These are phyloP conservation scores for Acanthiza pusilla DNA, from an alignment of 2,797 vertebrate genomes.

Conservation along the genomic window DNA sequence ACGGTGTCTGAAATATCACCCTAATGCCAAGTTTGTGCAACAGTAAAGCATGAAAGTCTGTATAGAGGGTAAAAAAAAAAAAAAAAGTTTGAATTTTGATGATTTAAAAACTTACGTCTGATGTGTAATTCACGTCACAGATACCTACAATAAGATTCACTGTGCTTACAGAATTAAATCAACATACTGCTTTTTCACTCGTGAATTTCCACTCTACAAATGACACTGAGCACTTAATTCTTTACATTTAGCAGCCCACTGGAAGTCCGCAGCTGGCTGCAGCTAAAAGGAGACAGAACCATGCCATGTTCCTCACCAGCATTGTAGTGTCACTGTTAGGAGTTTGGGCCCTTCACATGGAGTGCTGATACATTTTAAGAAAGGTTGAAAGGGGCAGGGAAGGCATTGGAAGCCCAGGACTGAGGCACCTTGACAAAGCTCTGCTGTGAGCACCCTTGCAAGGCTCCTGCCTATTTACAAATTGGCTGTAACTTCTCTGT, in stretches of 20 bases:
- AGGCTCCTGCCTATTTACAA: background rate
- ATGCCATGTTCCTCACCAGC: accelerated
- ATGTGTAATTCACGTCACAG: background rate
- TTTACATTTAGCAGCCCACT: background rate
- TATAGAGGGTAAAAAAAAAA: background rate
- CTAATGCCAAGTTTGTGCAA: constrained; percentile 17
- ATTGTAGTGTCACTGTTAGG: accelerated
- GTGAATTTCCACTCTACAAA: background rate
- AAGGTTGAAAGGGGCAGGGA: background rate
- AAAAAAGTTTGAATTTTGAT: background rate
- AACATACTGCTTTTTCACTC: background rate
- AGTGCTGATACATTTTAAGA: background rate
- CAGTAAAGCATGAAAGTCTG: background rate
- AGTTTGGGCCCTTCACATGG: background rate
- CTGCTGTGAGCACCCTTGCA: background rate
- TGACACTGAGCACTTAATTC: background rate
- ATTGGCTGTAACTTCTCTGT: constrained; percentile 4
- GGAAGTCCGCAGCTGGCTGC: background rate
- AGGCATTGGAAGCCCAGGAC: background rate
- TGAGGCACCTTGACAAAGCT: background rate
- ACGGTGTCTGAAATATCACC: constrained; percentile 3
- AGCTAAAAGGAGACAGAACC: background rate
- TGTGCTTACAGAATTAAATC: background rate
- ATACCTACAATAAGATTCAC: background rate
- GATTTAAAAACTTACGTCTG: background rate